Evolutionary conservation across 2,113 vertebrate species (phyloP).

Genomic region (Passer domesticus): DNA sequence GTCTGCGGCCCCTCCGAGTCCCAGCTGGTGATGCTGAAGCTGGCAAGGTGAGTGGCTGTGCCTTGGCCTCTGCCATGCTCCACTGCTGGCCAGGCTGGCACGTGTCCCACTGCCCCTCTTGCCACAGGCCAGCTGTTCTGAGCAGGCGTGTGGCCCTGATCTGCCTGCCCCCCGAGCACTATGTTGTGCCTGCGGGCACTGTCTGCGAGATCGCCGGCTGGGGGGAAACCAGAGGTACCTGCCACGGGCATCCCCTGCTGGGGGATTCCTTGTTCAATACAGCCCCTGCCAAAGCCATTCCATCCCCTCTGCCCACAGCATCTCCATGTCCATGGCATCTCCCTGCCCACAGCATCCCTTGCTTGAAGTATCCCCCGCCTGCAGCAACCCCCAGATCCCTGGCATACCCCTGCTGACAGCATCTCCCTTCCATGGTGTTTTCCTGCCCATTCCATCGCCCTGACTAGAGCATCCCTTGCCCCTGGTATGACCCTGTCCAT

Average conservation of each 20-base stretch:
- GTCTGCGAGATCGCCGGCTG: slow-evolving; percentile 92
- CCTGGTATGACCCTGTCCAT: not conserved
- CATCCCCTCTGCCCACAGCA: not conserved
- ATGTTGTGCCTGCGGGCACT: slow-evolving; percentile 82
- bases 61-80: not conserved
- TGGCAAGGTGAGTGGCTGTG: slow-evolving; percentile 76
- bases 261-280: not conserved
- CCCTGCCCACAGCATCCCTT: not conserved
- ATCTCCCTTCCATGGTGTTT: not conserved
- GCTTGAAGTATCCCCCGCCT: not conserved
- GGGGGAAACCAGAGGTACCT: slow-evolving; percentile 89
- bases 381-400: no score
- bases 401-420: not conserved
- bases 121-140: slow-evolving; percentile 79
- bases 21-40: slow-evolving; percentile 90
- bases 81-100: not conserved
- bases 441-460: not conserved
- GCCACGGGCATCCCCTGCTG: fast-evolving
- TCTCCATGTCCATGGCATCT: not conserved
- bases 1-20: slow-evolving; percentile 90
- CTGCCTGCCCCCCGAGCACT: slow-evolving; percentile 90
- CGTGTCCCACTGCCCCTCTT: not conserved
- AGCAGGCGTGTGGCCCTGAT: slow-evolving; percentile 89
- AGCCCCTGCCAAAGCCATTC: not conserved
- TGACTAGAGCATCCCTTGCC: not conserved